phyloP scores from a whole-genome alignment of 2,888 invertebrate species.

The Sericinus montela region DNA sequence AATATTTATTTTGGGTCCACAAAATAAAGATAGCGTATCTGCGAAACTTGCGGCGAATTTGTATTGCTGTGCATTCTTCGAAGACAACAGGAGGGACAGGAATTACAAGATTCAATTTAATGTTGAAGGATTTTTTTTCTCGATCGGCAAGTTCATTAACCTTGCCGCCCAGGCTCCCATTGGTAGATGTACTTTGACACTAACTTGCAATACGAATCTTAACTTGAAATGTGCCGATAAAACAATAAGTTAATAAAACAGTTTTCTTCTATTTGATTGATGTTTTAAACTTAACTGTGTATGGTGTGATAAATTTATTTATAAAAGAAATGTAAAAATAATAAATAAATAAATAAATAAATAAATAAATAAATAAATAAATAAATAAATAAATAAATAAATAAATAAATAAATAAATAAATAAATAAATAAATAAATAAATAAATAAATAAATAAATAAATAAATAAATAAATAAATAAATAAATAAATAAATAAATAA shows the following conservation, averaged over 20 bases:
- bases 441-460: too few species aligned
- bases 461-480: too few species aligned
- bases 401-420: too few species aligned
- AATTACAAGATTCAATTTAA: conserved; percentile 50
- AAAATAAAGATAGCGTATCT: conserved; percentile 55
- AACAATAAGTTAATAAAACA: not conserved
- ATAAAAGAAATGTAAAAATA: too few species aligned
- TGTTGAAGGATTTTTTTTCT: conserved; percentile 40
- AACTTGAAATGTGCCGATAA: not conserved
- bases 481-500: too few species aligned
- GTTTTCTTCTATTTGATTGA: too few species aligned
- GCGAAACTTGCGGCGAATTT: conserved; percentile 39
- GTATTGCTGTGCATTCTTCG: conserved; percentile 47
- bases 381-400: too few species aligned
- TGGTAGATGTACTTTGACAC: conserved; percentile 19
- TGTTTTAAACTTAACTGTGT: too few species aligned
- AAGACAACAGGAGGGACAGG: conserved; percentile 48
- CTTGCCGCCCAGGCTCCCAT: conserved; percentile 27
- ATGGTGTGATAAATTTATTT: too few species aligned
- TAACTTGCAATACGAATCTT: conserved; percentile 12
- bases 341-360: too few species aligned
- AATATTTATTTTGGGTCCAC: conserved; percentile 50
- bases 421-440: too few species aligned
- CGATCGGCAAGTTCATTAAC: conserved; percentile 44
- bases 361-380: too few species aligned